phyloP scores from a whole-genome alignment of 2,888 invertebrate species.

The Drosophila differens region DNA sequence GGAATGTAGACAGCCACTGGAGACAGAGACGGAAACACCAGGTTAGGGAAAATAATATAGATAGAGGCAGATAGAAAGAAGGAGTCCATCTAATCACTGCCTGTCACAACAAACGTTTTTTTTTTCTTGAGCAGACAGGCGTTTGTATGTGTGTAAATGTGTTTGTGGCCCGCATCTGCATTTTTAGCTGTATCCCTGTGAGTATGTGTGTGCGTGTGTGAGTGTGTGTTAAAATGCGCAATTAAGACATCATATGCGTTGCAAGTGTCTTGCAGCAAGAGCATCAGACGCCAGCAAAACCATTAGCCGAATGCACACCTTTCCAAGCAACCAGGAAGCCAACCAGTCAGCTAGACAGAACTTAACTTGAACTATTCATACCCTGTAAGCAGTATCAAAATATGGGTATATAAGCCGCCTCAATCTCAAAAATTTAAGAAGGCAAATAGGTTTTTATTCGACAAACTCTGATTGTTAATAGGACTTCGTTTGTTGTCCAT shows the following conservation, averaged over 20 bases:
- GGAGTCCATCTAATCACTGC: conserved; percentile 62
- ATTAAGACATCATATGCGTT: conserved; percentile 76
- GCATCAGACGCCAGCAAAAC: conserved; percentile 25
- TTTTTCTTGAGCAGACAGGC: conserved; percentile 8
- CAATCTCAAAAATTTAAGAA: neutral
- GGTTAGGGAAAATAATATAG: neutral
- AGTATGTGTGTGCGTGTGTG: conserved; percentile 38
- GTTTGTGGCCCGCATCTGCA: conserved; percentile 20
- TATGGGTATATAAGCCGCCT: neutral
- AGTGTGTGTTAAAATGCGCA: conserved; percentile 69
- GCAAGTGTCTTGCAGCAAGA: conserved; percentile 52
- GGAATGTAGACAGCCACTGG: conserved; percentile 2
- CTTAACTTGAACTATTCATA: conserved; percentile 36
- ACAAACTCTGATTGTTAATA: neutral
- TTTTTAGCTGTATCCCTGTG: conserved; percentile 35
- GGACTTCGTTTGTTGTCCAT: no score
- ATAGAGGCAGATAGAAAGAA: neutral
- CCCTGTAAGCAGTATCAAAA: neutral
- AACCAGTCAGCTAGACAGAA: conserved; percentile 23
- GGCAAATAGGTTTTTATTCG: neutral
- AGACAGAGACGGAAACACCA: neutral
- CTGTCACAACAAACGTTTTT: conserved; percentile 70
- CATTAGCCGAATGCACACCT: conserved; percentile 69
- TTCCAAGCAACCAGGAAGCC: conserved; percentile 36
- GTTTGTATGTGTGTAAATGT: conserved; percentile 3